phyloP scores from a whole-genome alignment of 2,113 vertebrate genomes.

The Lamprotornis superbus region DNA sequence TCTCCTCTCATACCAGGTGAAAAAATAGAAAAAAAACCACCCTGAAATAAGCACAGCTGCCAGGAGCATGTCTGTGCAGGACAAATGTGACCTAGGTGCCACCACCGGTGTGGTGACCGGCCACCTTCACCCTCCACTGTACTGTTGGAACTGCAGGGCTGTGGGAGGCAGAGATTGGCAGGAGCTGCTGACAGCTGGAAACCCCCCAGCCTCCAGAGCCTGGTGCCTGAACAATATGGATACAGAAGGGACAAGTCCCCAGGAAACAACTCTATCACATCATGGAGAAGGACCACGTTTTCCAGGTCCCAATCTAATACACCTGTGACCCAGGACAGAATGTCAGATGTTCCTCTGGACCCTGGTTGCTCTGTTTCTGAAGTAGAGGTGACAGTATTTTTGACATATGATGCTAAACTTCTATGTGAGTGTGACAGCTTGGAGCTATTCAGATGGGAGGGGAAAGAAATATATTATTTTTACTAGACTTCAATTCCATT shows the following conservation, averaged over 20 bases:
- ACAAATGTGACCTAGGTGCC: background rate
- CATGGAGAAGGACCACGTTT: background rate
- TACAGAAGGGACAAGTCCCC: background rate
- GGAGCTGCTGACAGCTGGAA: background rate
- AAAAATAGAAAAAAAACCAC: background rate
- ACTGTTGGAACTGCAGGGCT: rapidly evolving
- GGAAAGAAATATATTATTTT: background rate
- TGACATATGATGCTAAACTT: background rate
- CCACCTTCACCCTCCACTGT: background rate
- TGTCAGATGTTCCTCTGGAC: background rate
- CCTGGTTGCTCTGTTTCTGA: background rate
- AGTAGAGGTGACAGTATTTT: background rate
- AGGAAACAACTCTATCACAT: background rate
- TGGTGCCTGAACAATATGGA: background rate
- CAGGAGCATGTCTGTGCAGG: background rate
- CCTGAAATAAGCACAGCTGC: background rate
- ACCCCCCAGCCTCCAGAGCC: background rate
- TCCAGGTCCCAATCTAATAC: background rate
- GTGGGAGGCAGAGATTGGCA: background rate
- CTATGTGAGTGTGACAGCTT: background rate
- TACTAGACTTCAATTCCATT: background rate
- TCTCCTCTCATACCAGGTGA: background rate
- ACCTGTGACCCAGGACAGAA: background rate
- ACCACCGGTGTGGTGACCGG: background rate
- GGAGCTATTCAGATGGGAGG: background rate